These are phyloP conservation scores for Rhynchopsitta pachyrhyncha DNA, from an alignment of 2,113 vertebrate genomes.

Conservation along the genomic window DNA sequence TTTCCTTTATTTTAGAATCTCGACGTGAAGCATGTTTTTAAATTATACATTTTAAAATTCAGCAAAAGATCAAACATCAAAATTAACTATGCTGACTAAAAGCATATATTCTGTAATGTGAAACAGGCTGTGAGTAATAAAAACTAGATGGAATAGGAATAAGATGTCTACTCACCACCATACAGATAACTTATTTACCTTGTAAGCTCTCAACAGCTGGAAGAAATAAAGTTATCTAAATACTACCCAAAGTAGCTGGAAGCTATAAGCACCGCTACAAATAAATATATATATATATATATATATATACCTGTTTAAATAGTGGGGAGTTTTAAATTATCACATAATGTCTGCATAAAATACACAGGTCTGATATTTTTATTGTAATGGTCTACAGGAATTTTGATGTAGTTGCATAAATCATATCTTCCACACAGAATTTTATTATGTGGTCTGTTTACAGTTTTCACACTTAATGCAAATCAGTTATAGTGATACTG, in stretches of 20 bases:
- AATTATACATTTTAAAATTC: conserved; percentile 34
- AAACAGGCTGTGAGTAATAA: conserved; percentile 39
- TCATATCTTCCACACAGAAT: background rate
- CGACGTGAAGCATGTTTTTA: background rate
- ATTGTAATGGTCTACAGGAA: background rate
- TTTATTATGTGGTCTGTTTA: background rate
- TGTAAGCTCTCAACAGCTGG: conserved; percentile 11
- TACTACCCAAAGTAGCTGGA: background rate
- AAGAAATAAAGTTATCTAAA: conserved; percentile 41
- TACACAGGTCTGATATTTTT: background rate
- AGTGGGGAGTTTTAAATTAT: background rate
- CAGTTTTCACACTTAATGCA: background rate
- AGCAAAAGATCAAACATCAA: conserved; percentile 39
- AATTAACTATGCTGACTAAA: conserved; percentile 27
- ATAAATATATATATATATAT: background rate
- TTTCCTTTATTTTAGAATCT: conserved; percentile 35
- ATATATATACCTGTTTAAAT: background rate
- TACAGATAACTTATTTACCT: conserved; percentile 50
- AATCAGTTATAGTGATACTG: background rate
- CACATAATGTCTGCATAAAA: background rate
- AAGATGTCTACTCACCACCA: background rate
- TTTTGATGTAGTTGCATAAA: background rate
- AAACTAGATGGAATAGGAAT: conserved; percentile 3
- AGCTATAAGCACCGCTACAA: background rate
- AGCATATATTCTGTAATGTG: conserved; percentile 28